Evolutionary conservation across 1,140 invertebrate species (phyloP).

Genomic region (Drosophila ogumai): DNA sequence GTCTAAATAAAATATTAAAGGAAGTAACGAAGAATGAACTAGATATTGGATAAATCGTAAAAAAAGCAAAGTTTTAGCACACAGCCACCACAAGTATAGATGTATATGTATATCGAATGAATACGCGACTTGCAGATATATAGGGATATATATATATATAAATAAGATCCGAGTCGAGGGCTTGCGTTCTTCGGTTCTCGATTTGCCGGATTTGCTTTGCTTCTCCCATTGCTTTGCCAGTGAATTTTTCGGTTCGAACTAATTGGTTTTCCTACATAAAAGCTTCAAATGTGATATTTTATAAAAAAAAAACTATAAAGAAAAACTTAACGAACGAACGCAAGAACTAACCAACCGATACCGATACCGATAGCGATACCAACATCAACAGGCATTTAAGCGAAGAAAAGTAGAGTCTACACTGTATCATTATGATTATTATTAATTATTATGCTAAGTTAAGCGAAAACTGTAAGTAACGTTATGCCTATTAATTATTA

Average conservation of each 20-base stretch:
- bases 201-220: constrained; percentile 43
- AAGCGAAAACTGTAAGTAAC: constrained; percentile 76
- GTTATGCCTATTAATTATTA: constrained; percentile 77
- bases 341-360: constrained; percentile 33
- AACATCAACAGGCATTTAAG: constrained; percentile 44
- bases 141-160: background rate
- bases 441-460: constrained; percentile 73
- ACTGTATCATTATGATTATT: constrained; percentile 72
- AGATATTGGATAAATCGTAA: constrained; percentile 57
- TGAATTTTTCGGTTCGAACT: constrained; percentile 36
- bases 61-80: constrained; percentile 50
- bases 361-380: constrained; percentile 8
- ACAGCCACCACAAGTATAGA: constrained; percentile 33
- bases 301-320: constrained; percentile 32
- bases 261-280: constrained; percentile 56
- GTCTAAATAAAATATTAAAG: constrained; percentile 72
- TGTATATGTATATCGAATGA: constrained; percentile 35
- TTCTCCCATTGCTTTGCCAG: constrained; percentile 25
- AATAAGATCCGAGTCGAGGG: constrained; percentile 5
- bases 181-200: constrained; percentile 42
- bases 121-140: background rate
- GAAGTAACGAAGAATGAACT: constrained; percentile 41
- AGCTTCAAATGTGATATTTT: constrained; percentile 84
- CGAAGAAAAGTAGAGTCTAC: constrained; percentile 34
- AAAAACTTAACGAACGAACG: constrained; percentile 47